These are phyloP conservation scores for Akabosia matsudoensis DNA, from an alignment of 1,140 invertebrate genomes.

Conservation along the genomic window DNA sequence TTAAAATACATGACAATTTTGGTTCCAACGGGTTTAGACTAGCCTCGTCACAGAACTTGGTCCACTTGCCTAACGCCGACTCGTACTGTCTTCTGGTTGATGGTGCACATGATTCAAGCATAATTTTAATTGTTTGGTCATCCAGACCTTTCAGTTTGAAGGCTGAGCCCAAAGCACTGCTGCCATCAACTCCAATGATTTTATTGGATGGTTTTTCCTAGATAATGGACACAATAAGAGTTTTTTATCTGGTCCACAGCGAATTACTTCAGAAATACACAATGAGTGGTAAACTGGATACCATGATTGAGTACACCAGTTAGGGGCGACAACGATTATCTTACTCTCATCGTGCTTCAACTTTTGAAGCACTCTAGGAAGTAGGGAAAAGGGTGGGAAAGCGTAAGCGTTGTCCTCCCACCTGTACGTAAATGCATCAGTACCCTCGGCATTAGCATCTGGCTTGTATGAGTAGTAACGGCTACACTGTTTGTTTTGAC, in stretches of 20 bases:
- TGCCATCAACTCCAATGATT: not conserved
- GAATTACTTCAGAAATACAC: not conserved
- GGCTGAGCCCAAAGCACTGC: not conserved
- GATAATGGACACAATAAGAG: not conserved
- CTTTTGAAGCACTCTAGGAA: not conserved
- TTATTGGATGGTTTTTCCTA: not conserved
- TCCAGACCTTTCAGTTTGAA: not conserved
- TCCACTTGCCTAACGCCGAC: not conserved
- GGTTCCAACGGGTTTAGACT: not conserved
- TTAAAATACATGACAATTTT: not conserved
- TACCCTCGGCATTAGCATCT: not conserved
- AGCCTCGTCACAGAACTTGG: not conserved
- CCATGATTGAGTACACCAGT: not conserved
- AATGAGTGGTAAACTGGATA: not conserved
- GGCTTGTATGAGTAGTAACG: not conserved
- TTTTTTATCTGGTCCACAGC: not conserved
- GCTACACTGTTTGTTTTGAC: not conserved
- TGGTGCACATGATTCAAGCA: not conserved
- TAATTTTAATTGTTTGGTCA: not conserved
- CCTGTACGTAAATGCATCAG: not conserved
- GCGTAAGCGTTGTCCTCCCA: not conserved
- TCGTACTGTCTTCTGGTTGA: not conserved
- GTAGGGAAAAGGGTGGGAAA: not conserved
- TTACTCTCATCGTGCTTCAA: not conserved
- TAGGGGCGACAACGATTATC: not conserved